These are phyloP conservation scores for Drosophila biarmipes DNA, from an alignment of 1,140 invertebrate genomes.

Conservation along the genomic window DNA sequence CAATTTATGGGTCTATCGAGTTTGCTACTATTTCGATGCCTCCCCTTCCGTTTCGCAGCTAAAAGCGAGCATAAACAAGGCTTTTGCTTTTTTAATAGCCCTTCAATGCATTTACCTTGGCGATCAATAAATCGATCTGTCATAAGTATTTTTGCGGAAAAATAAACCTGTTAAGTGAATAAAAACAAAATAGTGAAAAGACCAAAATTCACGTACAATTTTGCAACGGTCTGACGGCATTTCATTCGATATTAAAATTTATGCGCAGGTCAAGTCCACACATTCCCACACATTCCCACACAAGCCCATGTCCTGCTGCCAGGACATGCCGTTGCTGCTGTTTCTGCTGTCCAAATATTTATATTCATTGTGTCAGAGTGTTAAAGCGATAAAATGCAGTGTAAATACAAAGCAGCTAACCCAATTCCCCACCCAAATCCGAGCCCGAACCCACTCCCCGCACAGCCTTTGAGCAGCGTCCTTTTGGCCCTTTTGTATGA, in stretches of 20 bases:
- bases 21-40: constrained; percentile 38
- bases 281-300: constrained; percentile 45
- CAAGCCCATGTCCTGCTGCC: constrained; percentile 60
- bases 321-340: constrained; percentile 55
- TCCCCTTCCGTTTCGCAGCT: constrained; percentile 23
- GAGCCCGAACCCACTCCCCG: too few species aligned
- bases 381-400: constrained; percentile 83
- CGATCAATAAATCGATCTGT: constrained; percentile 41
- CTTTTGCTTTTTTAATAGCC: constrained; percentile 72
- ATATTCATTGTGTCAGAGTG: constrained; percentile 83
- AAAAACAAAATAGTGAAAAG: constrained; percentile 39
- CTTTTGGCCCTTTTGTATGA: constrained; percentile 45
- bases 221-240: constrained; percentile 45
- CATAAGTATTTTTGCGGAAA: constrained; percentile 27
- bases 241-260: constrained; percentile 79
- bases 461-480: constrained; percentile 22
- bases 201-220: constrained; percentile 52
- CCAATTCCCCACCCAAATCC: constrained; percentile 21
- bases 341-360: constrained; percentile 83
- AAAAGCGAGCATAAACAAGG: constrained; percentile 77
- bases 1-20: constrained; percentile 81
- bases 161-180: constrained; percentile 46
- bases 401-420: constrained; percentile 75
- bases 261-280: constrained; percentile 72
- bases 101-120: constrained; percentile 56